Percentiles rank a stretch among this genome's conserved stretches.
These are phyloP conservation scores for Drosophila borealis DNA, from an alignment of 2,888 invertebrate genomes.

Conservation along the genomic window DNA sequence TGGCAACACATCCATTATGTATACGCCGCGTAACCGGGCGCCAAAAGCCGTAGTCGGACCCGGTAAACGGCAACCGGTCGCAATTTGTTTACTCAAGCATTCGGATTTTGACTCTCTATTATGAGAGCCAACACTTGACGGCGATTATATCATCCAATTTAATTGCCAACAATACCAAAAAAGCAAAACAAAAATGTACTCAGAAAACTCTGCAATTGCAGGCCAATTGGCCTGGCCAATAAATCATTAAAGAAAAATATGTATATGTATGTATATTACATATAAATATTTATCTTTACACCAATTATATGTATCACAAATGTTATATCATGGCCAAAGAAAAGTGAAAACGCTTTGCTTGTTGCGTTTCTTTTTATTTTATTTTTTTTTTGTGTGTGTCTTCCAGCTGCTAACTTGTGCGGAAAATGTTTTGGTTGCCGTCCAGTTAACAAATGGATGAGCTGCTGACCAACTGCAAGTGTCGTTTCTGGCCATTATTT, in stretches of 20 bases:
- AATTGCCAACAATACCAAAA: constrained; percentile 29
- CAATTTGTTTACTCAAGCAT: constrained; percentile 35
- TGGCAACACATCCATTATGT: constrained; percentile 45
- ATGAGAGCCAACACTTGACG: constrained; percentile 10
- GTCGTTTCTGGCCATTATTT: constrained; percentile 31
- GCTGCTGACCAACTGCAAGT: constrained; percentile 54
- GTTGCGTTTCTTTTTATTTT: neutral
- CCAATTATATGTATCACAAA: constrained; percentile 22
- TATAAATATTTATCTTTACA: constrained; percentile 4
- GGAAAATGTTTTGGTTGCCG: constrained; percentile 36
- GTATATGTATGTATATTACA: neutral
- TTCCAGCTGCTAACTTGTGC: constrained; percentile 40
- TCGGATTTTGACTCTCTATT: constrained; percentile 28
- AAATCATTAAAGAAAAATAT: constrained; percentile 34
- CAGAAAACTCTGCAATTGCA: constrained; percentile 20
- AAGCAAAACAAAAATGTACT: constrained; percentile 1
- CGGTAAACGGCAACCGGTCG: constrained; percentile 26
- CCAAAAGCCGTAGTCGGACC: constrained; percentile 5
- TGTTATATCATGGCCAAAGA: constrained; percentile 45
- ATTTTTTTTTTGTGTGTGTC: constrained; percentile 1
- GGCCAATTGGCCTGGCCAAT: constrained; percentile 40
- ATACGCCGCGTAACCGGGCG: constrained; percentile 36
- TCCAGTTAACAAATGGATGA: constrained; percentile 34
- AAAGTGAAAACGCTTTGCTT: constrained; percentile 41
- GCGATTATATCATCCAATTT: constrained; percentile 49